phyloP scores from a whole-genome alignment of 2,888 invertebrate genomes.

The Chironomus tentans region DNA sequence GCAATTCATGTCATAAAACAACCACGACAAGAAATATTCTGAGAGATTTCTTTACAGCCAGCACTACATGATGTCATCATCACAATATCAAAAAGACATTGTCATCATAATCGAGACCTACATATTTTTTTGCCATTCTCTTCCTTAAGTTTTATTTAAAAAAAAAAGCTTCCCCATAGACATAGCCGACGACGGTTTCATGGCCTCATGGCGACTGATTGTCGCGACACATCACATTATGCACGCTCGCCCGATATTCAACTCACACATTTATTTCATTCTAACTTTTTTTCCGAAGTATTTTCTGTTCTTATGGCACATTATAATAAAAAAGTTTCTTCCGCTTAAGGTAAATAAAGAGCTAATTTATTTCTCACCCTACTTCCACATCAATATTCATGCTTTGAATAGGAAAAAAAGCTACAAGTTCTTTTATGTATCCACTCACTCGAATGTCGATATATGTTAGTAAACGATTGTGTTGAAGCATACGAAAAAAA shows the following conservation, averaged over 20 bases:
- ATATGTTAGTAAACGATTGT: too few species aligned
- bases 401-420: too few species aligned
- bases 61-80: background rate
- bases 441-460: too few species aligned
- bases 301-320: background rate
- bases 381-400: too few species aligned
- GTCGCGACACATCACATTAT: slow-evolving; percentile 8
- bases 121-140: background rate
- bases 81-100: background rate
- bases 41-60: too few species aligned
- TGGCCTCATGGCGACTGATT: slow-evolving; percentile 2
- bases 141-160: background rate
- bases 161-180: background rate
- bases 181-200: background rate
- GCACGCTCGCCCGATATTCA: background rate
- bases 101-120: background rate
- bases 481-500: too few species aligned
- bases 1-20: background rate
- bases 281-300: background rate
- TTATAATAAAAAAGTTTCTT: slow-evolving; percentile 1
- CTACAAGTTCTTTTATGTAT: too few species aligned
- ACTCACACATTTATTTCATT: background rate
- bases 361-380: background rate
- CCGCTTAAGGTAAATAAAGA: slow-evolving; percentile 6
- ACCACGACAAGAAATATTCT: background rate